Evolutionary conservation across 1,140 invertebrate genomes (phyloP), one percentile per base, ranked within the genome.

Genomic region (Cepaea nemoralis): DNA sequence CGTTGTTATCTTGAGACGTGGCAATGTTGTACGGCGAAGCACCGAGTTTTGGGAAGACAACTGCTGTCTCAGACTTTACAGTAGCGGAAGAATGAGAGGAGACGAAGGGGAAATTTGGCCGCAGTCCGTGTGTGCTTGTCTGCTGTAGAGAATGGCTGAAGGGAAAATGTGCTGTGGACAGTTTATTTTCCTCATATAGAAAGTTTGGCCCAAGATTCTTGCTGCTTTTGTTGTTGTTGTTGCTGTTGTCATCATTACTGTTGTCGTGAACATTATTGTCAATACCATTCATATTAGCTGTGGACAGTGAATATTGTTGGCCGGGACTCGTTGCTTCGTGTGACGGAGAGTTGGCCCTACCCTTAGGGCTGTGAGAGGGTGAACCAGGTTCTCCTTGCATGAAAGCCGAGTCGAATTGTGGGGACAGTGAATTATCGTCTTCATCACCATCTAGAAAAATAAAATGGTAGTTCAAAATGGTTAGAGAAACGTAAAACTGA

Each of bases 401-500:
- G 77, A 79, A 79, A 31, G 48, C 1, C 27, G 75, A 77, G 27
- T 77, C 75, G 66, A 39, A 77, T 3, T 79, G 35, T 27, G 48
- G 48, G 2, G 39, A 39, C 19, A 27, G 39, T 33, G 67, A 50
- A 45, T 70, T 73, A 67, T 80, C 78, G 10, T 67, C 78, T n/a
- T 71, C 78, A 48, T 80, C 78, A 55, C 78, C 78, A 67, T 80
- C 78, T 80, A 69, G 37, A 48, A 45, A n/a, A 6, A 50, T 33
- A 39, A 14, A 45, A 33, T n/a, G n/a, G n/a, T n/a, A n/a, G n/a
- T n/a, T n/a, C n/a, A n/a, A n/a, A n/a, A n/a, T n/a, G n/a, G n/a
- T n/a, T n/a, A n/a, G n/a, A n/a, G n/a, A n/a, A n/a, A n/a, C n/a
- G n/a, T n/a, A n/a, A n/a, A n/a, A n/a, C n/a, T n/a, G n/a, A n/a